Evolutionary conservation across 1,140 invertebrate species (phyloP).

Genomic region (Limonius californicus): DNA sequence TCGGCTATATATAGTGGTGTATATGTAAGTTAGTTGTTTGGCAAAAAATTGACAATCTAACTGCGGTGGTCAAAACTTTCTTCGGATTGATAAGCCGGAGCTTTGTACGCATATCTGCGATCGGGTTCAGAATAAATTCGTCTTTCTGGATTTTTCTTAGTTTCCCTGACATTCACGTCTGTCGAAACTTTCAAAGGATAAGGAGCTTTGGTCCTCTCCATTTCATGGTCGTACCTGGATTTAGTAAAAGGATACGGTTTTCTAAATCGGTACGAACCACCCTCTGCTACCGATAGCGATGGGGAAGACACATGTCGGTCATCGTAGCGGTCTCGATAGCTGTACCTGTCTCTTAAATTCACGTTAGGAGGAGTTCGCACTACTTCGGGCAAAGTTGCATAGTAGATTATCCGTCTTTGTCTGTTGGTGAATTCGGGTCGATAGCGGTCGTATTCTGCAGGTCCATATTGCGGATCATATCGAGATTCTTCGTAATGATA

Average conservation of each 20-base stretch:
- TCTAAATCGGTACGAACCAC: conserved; percentile 15
- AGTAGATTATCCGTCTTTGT: conserved; percentile 49
- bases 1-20: too few relatives aligned
- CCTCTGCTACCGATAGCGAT: conserved; percentile 4
- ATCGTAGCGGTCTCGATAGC: conserved; percentile 29
- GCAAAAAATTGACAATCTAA: background rate
- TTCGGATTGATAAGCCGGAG: conserved; percentile 1
- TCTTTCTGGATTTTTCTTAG: conserved; percentile 43
- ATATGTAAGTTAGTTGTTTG: too few relatives aligned
- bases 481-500: conserved; percentile 16
- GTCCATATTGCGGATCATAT: background rate
- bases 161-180: conserved; percentile 39
- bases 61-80: conserved; percentile 5
- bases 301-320: conserved; percentile 26
- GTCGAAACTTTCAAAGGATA: conserved; percentile 40
- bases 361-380: conserved; percentile 45
- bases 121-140: conserved; percentile 42
- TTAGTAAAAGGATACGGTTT: conserved; percentile 22
- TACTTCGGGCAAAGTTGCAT: conserved; percentile 51
- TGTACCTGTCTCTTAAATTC: conserved; percentile 29
- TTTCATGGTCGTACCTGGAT: conserved; percentile 29
- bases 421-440: conserved; percentile 18
- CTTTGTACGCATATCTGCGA: conserved; percentile 28
- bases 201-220: conserved; percentile 18
- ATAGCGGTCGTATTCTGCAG: background rate